Evolutionary conservation across 2,888 invertebrate genomes (phyloP).

Genomic region (Lydus trimaculatus): DNA sequence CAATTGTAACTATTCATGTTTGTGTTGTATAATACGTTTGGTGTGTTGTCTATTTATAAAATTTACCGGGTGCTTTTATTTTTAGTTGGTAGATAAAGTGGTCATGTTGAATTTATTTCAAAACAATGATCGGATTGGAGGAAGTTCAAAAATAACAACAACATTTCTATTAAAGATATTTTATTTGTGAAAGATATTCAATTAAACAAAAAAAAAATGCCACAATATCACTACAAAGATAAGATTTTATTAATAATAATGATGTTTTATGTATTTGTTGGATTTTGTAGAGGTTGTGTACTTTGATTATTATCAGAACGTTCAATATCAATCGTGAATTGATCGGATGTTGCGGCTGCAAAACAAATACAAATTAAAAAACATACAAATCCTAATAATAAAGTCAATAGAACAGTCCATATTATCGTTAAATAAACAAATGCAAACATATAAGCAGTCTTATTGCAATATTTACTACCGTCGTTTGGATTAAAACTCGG

Average conservation of each 20-base stretch:
- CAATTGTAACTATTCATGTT: background rate
- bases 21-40: background rate
- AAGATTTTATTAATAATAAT: background rate
- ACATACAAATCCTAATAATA: conserved; percentile 39
- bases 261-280: background rate
- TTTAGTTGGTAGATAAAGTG: conserved; percentile 7
- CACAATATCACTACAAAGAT: background rate
- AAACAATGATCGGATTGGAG: background rate
- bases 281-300: conserved; percentile 18
- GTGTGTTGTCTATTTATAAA: conserved; percentile 22
- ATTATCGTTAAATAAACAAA: conserved; percentile 45
- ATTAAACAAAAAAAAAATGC: background rate
- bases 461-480: conserved; percentile 45
- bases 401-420: conserved; percentile 33
- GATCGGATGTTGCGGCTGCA: background rate
- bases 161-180: background rate
- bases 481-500: conserved; percentile 43
- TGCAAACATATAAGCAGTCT: conserved; percentile 49
- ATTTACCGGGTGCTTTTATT: conserved; percentile 19
- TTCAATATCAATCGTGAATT: background rate
- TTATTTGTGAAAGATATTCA: background rate
- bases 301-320: background rate
- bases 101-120: background rate
- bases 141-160: background rate
- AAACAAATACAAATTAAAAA: conserved; percentile 42